phyloP scores from a whole-genome alignment of 2,797 vertebrate genomes.

The Sciaenops ocellatus region DNA sequence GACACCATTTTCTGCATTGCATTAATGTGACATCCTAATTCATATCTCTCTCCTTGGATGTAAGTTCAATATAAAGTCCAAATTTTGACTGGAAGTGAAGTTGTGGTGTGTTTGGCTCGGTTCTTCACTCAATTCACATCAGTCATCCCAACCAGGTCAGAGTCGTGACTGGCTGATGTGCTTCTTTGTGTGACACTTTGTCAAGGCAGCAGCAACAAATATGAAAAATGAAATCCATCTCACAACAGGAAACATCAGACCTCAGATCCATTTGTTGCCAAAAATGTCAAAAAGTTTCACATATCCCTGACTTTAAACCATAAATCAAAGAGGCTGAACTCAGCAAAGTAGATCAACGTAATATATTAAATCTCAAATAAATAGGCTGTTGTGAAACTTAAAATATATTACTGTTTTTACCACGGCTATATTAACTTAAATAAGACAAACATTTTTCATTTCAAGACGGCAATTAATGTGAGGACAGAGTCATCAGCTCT shows the following conservation, averaged over 20 bases:
- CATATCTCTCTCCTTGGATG: background rate
- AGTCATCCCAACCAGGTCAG: conserved; percentile 64
- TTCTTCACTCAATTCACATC: conserved; percentile 48
- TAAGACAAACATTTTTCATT: conserved; percentile 30
- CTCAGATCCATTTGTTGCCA: conserved; percentile 35
- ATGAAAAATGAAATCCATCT: conserved; percentile 47
- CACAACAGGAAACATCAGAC: conserved; percentile 9
- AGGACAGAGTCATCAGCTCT: background rate
- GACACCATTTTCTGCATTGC: background rate
- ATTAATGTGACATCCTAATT: background rate
- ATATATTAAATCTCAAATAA: conserved; percentile 75
- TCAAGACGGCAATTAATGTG: conserved; percentile 4
- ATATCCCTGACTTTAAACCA: conserved; percentile 29
- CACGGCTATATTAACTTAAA: conserved; percentile 8
- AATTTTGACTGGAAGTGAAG: background rate
- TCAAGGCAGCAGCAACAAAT: conserved; percentile 45
- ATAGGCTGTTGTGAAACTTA: conserved; percentile 56
- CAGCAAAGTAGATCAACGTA: conserved; percentile 49
- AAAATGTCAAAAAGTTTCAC: conserved; percentile 43
- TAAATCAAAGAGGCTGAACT: conserved; percentile 47
- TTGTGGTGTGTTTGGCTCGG: background rate
- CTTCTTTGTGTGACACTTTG: conserved; percentile 51
- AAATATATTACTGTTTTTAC: conserved; percentile 59
- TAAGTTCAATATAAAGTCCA: background rate
- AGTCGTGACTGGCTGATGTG: conserved; percentile 31